These are phyloP conservation scores for Betta splendens DNA, from an alignment of 2,797 vertebrate species.

Conservation along the genomic window DNA sequence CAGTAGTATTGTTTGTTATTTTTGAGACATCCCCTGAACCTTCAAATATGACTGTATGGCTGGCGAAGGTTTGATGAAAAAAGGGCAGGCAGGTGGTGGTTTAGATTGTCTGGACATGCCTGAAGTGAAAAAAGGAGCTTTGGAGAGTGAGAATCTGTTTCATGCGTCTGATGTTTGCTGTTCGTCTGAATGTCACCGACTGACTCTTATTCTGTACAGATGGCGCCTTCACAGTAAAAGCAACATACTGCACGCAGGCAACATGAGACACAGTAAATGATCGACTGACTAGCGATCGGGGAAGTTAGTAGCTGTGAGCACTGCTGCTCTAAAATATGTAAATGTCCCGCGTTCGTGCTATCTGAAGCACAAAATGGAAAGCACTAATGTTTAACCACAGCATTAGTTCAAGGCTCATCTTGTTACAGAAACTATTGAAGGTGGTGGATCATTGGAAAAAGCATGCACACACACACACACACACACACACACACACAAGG, in stretches of 20 bases:
- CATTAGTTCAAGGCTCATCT: conserved; percentile 36
- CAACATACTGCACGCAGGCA: neutral
- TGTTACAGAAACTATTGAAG: conserved; percentile 28
- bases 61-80: neutral
- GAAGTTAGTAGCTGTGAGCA: neutral
- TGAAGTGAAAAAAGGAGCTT: neutral
- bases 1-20: conserved; percentile 17
- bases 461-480: conserved; percentile 23
- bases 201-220: neutral
- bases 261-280: neutral
- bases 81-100: neutral
- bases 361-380: conserved; percentile 10
- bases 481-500: conserved; percentile 28
- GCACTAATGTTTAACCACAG: conserved; percentile 23
- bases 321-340: conserved; percentile 7
- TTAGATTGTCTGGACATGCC: neutral
- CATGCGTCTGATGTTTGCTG: too few species aligned
- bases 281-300: neutral
- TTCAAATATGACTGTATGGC: conserved; percentile 7
- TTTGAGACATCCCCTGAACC: conserved; percentile 28
- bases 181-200: neutral
- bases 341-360: neutral
- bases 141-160: too few species aligned
- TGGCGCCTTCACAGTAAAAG: neutral
- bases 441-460: conserved; percentile 20